These are phyloP conservation scores for Tragelaphus strepsiceros DNA, from an alignment of 2,113 vertebrate species.

Conservation along the genomic window DNA sequence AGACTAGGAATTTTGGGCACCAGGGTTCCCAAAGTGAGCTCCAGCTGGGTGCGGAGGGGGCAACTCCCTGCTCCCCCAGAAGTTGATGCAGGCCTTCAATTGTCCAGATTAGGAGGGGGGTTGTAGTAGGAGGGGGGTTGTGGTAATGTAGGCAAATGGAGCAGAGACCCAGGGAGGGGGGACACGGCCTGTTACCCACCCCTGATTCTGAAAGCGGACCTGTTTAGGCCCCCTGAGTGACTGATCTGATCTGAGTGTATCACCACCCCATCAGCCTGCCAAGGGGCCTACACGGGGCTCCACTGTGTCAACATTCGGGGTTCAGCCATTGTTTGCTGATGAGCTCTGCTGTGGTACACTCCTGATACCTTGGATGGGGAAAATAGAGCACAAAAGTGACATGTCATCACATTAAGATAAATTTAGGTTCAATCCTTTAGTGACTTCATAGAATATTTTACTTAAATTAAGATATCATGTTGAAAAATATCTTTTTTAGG, in stretches of 20 bases:
- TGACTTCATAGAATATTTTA: neutral
- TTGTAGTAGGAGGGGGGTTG: neutral
- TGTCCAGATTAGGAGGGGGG: neutral
- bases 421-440: conserved; percentile 10
- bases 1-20: neutral
- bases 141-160: neutral
- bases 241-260: too few species aligned
- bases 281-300: neutral
- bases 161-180: neutral
- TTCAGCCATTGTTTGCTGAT: neutral
- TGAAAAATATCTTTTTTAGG: conserved; percentile 20
- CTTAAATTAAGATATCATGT: neutral
- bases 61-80: neutral
- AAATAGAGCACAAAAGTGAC: neutral
- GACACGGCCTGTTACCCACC: neutral
- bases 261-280: neutral
- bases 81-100: too few species aligned
- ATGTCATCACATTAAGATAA: neutral
- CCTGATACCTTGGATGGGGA: neutral
- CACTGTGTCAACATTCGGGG: neutral
- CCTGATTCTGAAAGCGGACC: neutral
- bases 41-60: neutral
- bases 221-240: neutral
- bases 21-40: neutral
- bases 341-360: neutral